Conservation (phyloP, 2,113 vertebrate species). For the Sphyrna mokarran region DNA sequence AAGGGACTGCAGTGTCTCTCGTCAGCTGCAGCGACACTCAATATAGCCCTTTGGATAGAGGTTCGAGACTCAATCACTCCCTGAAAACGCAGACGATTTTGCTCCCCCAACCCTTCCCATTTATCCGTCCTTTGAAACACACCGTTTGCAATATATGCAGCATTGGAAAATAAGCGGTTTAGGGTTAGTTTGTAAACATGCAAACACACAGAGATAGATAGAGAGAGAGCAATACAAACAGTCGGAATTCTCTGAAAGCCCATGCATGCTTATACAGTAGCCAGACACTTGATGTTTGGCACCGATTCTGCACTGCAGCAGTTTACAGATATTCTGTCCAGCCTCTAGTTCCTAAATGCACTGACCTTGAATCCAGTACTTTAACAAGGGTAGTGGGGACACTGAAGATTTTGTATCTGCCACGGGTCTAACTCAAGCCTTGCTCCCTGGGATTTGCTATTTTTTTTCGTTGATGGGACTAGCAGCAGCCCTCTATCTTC, state of each 20-base stretch:
- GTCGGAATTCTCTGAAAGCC: background rate
- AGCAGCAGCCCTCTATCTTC: too few relatives aligned
- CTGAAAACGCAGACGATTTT: background rate
- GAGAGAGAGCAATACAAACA: background rate
- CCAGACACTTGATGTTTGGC: too few relatives aligned
- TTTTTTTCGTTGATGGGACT: background rate
- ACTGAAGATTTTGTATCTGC: background rate
- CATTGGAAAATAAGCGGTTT: background rate
- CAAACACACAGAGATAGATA: background rate
- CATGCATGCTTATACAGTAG: background rate
- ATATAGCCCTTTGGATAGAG: background rate
- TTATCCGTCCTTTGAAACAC: background rate
- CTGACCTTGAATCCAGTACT: constrained; percentile 20
- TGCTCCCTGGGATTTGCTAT: background rate
- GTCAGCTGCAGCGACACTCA: constrained; percentile 3
- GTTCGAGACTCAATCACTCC: background rate
- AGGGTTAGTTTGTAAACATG: background rate
- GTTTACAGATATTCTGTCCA: background rate
- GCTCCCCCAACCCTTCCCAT: too few relatives aligned
- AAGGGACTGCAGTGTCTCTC: background rate
- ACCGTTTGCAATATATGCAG: background rate
- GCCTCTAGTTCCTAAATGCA: background rate
- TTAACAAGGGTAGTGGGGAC: background rate
- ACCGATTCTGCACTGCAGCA: background rate
- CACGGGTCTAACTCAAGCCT: background rate